A percentile compares a stretch with the other conserved stretches of the same genome.
phyloP scores from a whole-genome alignment of 2,113 vertebrate species.

The Propithecus coquereli region DNA sequence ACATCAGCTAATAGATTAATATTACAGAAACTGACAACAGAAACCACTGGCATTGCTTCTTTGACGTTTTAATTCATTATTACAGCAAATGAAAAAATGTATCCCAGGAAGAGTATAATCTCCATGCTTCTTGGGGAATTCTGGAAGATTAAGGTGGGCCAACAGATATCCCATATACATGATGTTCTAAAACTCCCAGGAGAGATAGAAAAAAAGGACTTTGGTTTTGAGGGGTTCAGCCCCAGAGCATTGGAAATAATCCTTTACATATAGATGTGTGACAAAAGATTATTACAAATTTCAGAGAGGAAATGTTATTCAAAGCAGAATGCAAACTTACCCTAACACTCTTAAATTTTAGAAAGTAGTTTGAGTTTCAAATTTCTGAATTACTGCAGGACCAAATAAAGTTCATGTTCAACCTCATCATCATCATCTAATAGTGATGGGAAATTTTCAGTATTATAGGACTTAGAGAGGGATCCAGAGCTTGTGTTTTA shows the following conservation, averaged over 20 bases:
- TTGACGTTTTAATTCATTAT: constrained; percentile 49
- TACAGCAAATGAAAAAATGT: neutral
- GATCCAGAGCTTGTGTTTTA: neutral
- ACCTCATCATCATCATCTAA: neutral
- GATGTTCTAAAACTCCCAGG: neutral
- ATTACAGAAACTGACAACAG: constrained; percentile 28
- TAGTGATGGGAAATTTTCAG: neutral
- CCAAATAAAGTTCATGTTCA: neutral
- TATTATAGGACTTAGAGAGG: neutral
- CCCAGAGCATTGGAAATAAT: neutral
- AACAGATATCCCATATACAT: neutral
- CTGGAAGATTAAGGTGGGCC: neutral
- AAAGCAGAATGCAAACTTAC: neutral
- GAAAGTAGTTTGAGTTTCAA: neutral
- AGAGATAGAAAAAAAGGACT: neutral
- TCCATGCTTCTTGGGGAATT: neutral
- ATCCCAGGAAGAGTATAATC: neutral
- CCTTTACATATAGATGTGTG: neutral
- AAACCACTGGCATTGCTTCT: constrained; percentile 6
- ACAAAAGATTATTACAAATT: neutral
- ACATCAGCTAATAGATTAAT: constrained; percentile 29
- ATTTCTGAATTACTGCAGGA: neutral
- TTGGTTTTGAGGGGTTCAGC: neutral
- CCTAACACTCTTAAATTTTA: neutral
- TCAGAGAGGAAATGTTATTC: neutral